Evolutionary conservation across 2,113 vertebrate genomes (phyloP).

Genomic region (Malurus cyaneus): DNA sequence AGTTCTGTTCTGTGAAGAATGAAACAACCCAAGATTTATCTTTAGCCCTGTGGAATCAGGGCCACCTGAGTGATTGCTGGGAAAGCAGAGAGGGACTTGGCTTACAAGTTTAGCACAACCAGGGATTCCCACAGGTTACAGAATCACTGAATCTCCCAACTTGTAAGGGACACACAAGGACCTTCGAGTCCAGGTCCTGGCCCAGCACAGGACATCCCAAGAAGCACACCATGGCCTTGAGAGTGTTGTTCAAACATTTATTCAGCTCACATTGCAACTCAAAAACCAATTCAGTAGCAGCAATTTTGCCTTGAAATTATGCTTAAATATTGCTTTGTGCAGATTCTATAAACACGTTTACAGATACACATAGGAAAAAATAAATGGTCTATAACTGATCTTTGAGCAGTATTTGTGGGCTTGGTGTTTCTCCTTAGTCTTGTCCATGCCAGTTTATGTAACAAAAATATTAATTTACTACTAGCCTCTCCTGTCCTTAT

Average conservation of each 20-base stretch:
- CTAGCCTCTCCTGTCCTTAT: not conserved
- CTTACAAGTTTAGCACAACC: not conserved
- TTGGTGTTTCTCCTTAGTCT: not conserved
- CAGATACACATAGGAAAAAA: not conserved
- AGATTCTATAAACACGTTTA: not conserved
- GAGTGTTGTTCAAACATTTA: not conserved
- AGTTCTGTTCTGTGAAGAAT: not conserved
- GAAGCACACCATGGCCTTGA: not conserved
- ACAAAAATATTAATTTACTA: not conserved
- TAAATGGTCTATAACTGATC: not conserved
- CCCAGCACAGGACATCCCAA: not conserved
- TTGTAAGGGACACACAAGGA: rapidly evolving
- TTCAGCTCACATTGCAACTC: not conserved
- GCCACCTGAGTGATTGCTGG: rapidly evolving
- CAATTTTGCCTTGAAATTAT: not conserved
- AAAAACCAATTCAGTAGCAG: not conserved
- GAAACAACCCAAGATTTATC: not conserved
- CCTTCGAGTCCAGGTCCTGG: rapidly evolving
- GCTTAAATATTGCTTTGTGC: not conserved
- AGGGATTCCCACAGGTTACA: not conserved
- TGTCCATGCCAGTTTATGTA: not conserved
- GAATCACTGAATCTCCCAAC: not conserved
- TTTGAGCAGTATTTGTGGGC: not conserved
- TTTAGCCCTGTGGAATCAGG: not conserved
- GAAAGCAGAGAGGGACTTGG: not conserved